Base-by-base conservation (phyloP, 1,140 invertebrate species). In the Calephelis virginiensis region DNA sequence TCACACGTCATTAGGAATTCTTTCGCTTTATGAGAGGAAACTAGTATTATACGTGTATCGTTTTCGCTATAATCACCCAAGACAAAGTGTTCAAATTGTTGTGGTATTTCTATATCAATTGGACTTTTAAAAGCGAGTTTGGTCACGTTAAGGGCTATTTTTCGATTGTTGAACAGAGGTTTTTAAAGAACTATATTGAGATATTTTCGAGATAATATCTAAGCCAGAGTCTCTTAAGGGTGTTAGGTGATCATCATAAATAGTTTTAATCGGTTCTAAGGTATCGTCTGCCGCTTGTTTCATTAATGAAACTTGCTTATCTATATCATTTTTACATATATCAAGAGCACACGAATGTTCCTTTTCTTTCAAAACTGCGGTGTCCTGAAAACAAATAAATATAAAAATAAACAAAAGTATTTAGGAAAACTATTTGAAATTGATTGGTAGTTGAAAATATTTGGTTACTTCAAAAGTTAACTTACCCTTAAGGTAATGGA, bases 151-250 rank as follows among this genome's bases (percentile, higher is more conserved):
- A 40, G 28, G 17, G 59, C 59, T 40, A 28, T 61, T 61, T 61
- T 61, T 61, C 59, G 17, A 61, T 61, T 61, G 38, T 61, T 61
- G 37, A 61, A 61, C 37, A 61, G 59, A 61, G 59, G 59, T 61
- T 61, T 61, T 61, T 12, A 61, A 28, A 61, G 59, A 61, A 61
- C 28, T 40, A 12, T 61, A 61, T 61, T 40, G 0, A 40, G 59
- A 11, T 61, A 40, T 61, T 61, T 61, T 61, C 40, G 59, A 61
- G 59, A 40, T 61, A 6, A 61, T 61, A 61, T 61, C 28, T 8
- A 61, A 61, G 59, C 28, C 59, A 10, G 37, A 61, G 7, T 61
- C 59, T 40, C 59, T 61, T 61, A 61, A 61, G 59, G 59, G 59
- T 61, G 37, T 61, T 61, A 61, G 11, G 59, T 61, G 53, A 28